These are phyloP conservation scores for Nansenia antarctica DNA, from an alignment of 2,113 vertebrate species.

Conservation along the genomic window DNA sequence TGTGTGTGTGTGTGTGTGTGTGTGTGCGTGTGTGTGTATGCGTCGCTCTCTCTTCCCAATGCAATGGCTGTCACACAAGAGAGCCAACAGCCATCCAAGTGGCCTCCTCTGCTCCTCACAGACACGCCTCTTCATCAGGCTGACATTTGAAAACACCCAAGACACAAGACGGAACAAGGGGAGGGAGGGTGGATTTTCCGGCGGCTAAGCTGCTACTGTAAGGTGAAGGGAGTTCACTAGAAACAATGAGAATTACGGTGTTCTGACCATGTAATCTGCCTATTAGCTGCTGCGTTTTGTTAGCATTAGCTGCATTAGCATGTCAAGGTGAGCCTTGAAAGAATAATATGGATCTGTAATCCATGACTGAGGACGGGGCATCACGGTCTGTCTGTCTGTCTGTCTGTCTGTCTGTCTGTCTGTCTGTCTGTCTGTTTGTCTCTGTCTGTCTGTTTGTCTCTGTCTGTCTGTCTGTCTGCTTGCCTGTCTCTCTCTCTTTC, in stretches of 20 bases:
- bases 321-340: slow-evolving; percentile 60
- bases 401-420: background rate
- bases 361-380: background rate
- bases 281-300: slow-evolving; percentile 46
- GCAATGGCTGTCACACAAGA: slow-evolving; percentile 51
- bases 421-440: background rate
- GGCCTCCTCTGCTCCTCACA: slow-evolving; percentile 50
- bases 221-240: slow-evolving; percentile 44
- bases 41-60: slow-evolving; percentile 65
- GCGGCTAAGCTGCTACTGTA: slow-evolving; percentile 54
- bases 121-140: slow-evolving; percentile 65
- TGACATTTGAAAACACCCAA: slow-evolving; percentile 74
- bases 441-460: background rate
- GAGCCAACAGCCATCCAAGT: slow-evolving; percentile 45
- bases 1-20: slow-evolving; percentile 46
- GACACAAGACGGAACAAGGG: slow-evolving; percentile 65
- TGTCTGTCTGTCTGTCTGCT: slow-evolving; percentile 13
- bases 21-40: slow-evolving; percentile 47
- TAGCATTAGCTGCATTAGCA: slow-evolving; percentile 66
- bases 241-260: slow-evolving; percentile 57
- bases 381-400: slow-evolving; percentile 15
- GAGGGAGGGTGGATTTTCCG: slow-evolving; percentile 66
- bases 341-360: slow-evolving; percentile 51
- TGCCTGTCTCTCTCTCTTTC: background rate
- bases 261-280: slow-evolving; percentile 58